Percentiles rank a stretch among this genome's conserved stretches.
phyloP scores from a whole-genome alignment of 2,888 invertebrate species.

The Cotesia congregata region DNA sequence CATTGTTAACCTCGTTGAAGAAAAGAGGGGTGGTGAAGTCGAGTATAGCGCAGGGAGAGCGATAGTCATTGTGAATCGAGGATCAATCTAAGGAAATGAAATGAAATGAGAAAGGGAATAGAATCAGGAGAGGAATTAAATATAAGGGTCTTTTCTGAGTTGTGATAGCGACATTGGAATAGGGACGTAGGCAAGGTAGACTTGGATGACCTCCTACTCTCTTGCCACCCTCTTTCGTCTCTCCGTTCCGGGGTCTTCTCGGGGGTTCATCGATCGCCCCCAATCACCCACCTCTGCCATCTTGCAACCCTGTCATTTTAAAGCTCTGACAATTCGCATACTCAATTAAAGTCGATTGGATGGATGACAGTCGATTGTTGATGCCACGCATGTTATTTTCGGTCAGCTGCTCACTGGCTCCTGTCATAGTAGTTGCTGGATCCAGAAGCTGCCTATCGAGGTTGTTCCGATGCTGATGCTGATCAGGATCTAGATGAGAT shows the following conservation, averaged over 20 bases:
- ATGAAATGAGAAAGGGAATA: not conserved
- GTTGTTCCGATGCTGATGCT: not conserved
- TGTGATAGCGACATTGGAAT: conserved; percentile 31
- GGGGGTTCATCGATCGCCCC: conserved; percentile 68
- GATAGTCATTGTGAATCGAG: not conserved
- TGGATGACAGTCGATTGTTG: not conserved
- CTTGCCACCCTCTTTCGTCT: conserved; percentile 57
- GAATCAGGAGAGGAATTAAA: conserved; percentile 2
- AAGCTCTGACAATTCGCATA: conserved; percentile 50
- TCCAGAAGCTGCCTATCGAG: too few relatives aligned
- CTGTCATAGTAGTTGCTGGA: not conserved
- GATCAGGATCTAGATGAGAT: not conserved
- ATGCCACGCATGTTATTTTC: not conserved
- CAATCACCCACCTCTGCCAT: conserved; percentile 62
- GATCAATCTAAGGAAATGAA: not conserved
- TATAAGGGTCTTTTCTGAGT: conserved; percentile 13
- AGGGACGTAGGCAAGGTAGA: conserved; percentile 49
- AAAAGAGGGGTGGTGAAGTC: not conserved
- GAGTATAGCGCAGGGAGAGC: not conserved
- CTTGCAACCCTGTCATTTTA: conserved; percentile 58
- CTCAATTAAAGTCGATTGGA: not conserved
- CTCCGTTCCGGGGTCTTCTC: conserved; percentile 58
- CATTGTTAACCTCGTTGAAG: not conserved
- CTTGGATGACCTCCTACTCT: conserved; percentile 61
- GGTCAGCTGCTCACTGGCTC: not conserved